Base-by-base conservation (phyloP, 1,140 invertebrate genomes). In the Euwallacea similis region DNA sequence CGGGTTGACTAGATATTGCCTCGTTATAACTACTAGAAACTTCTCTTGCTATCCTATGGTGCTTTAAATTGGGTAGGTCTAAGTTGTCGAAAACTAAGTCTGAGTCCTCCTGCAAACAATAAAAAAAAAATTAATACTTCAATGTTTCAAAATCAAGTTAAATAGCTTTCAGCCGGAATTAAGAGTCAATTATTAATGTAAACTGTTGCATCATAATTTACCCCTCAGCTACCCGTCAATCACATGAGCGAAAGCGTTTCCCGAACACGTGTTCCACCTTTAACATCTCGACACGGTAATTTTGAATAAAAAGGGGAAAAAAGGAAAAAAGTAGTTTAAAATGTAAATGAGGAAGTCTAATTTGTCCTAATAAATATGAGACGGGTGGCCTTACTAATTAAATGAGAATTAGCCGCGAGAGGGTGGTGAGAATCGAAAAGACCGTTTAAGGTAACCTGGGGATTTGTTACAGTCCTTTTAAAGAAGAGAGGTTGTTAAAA, bases 21-120 rank as follows among this genome's bases (percentile, higher is more conserved):
- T 50, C 0, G 42, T 60, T 60, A 64, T 71, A 61, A 68, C 63
- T 72, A 73, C 64, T 58, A 41, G 15, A n/a, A 42, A 64, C 63
- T 55, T 72, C 66, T 50, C 70, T 71, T 70, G 69, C 66, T 77
- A 76, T 71, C 62, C 73, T 76, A 58, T 73, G 72, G 65, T 73
- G 72, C 63, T 74, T 58, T 71, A 71, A 59, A 73, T 77, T 75
- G 66, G 73, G 72, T 73, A 69, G 46, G 56, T 79, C 78, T 75
- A 79, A 75, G 67, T 71, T 78, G 62, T 81, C 80, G 64, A 81
- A 81, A 60, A 80, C 75, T 75, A 81, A 68, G 70, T 81, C 80
- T 54, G 76, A 69, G 55, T 81, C 78, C 50, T 74, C 73, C 80
- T 81, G 75, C 42, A 80, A 79, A 44, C 46, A 6, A 13, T 50